Evolutionary conservation across 2,113 vertebrate genomes (phyloP), one percentile per base, ranked within the genome.

Genomic region (Nerophis lumbriciformis): DNA sequence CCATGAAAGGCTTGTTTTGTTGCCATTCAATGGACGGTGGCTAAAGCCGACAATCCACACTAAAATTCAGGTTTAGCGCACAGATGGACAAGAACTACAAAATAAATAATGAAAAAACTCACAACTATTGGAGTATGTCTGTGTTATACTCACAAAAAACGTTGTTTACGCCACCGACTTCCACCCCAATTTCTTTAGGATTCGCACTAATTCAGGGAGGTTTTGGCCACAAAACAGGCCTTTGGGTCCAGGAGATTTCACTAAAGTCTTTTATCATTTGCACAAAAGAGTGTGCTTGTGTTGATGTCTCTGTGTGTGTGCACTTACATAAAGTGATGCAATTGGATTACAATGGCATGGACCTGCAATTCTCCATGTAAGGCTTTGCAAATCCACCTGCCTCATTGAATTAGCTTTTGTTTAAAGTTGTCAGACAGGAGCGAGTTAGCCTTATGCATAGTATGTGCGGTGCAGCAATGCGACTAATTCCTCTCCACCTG

Each of bases 381-480:
- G 44, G 64, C 62, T 73, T 77, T 75, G 67, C 61, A 76, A 59
- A 81, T 73, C 77, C 55, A 44, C 1, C 4, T 38, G 52, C 36
- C 56, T 60, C 67, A 83, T 71, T 75, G 57, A 82, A 80, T 81
- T 80, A 68, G 28, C 42, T 71, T 69, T 79, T 73, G 64, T 80
- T 72, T 16, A 51, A 52, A 73, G 59, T 63, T 53, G 66, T 62
- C 48, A 48, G 61, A 69, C 57, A 60, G 42, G 19, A 49, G 53
- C 4, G 35, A 53, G 53, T 3, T 2, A 13, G 35, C 12, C 37
- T 54, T 35, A 9, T 8, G 9, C 4, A 47, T 11, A 47, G 44
- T 47, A 47, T 12, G 42, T 11, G 5, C 2, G 42, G 42, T 12
- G 42, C 42, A 45, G 42, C 42, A 45, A 45, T 8, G 42, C 42